Percentiles rank a stretch among this genome's conserved stretches.
phyloP scores from a whole-genome alignment of 2,888 invertebrate species.

The Enchytraeus crypticus region DNA sequence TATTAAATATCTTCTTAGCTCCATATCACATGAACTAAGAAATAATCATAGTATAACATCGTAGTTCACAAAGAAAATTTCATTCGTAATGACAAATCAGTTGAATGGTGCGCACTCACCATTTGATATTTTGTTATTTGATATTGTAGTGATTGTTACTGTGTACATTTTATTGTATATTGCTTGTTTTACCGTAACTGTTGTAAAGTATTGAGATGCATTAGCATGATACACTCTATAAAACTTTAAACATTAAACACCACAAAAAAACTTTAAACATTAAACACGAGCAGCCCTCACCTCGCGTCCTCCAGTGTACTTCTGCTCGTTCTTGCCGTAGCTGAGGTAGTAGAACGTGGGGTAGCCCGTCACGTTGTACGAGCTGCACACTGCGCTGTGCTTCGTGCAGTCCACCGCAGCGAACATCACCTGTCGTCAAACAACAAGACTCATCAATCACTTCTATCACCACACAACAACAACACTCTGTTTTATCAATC shows the following conservation, averaged over 20 bases:
- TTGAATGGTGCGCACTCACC: not conserved
- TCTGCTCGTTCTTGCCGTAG: slow-evolving; percentile 60
- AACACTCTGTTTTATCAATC: not conserved
- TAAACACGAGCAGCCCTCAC: slow-evolving; percentile 44
- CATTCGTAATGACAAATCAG: too few relatives aligned
- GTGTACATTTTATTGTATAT: too few relatives aligned
- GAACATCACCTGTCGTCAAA: slow-evolving; percentile 26
- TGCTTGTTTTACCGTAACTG: too few relatives aligned
- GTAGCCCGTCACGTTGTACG: slow-evolving; percentile 58
- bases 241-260: too few relatives aligned
- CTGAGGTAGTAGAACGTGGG: slow-evolving; percentile 66
- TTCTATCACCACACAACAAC: not conserved
- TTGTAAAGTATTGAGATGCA: too few relatives aligned
- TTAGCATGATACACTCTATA: too few relatives aligned
- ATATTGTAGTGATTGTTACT: not conserved
- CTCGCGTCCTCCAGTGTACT: slow-evolving; percentile 67
- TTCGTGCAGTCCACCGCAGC: slow-evolving; percentile 63
- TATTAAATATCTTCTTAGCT: too few relatives aligned
- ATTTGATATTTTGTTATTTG: not conserved
- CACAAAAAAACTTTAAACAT: not conserved
- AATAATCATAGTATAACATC: too few relatives aligned
- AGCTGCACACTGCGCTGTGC: slow-evolving; percentile 53
- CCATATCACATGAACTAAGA: too few relatives aligned
- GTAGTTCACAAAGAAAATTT: too few relatives aligned
- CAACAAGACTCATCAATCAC: not conserved